A percentile compares a stretch with the other conserved stretches of the same genome.
Conservation (phyloP, 2,113 vertebrate species). For the Calyptommatus sinebrachiatus region DNA sequence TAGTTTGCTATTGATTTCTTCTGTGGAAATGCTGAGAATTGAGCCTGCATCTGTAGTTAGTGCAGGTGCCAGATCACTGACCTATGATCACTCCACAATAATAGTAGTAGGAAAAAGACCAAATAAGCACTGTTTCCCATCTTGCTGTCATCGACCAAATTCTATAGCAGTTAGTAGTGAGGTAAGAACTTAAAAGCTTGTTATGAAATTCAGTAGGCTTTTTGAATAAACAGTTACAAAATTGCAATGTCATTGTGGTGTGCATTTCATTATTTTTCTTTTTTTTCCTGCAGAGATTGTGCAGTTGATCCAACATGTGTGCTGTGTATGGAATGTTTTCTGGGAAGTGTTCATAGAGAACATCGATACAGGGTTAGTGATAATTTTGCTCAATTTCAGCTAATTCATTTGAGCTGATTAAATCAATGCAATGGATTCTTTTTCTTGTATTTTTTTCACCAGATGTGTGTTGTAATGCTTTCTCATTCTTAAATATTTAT, state of each 20-base stretch:
- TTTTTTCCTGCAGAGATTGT: conserved; percentile 81
- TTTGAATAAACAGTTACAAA: neutral
- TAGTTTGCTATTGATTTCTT: too few relatives aligned
- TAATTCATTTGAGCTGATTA: neutral
- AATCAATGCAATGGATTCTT: neutral
- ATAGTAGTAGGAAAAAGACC: too few relatives aligned
- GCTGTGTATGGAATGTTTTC: conserved; percentile 97
- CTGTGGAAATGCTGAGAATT: too few relatives aligned
- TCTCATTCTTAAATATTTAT: conserved; percentile 15
- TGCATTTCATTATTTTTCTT: conserved; percentile 8
- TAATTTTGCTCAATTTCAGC: neutral
- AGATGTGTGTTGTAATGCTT: neutral
- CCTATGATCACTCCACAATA: too few relatives aligned
- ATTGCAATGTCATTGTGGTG: neutral
- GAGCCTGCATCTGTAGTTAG: too few relatives aligned
- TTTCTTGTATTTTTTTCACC: too few relatives aligned
- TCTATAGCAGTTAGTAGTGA: neutral
- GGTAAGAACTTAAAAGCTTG: neutral
- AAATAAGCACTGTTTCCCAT: too few relatives aligned
- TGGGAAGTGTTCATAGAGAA: conserved; percentile 91
- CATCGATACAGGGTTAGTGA: conserved; percentile 93
- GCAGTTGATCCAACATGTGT: conserved; percentile 97
- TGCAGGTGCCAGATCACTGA: too few relatives aligned
- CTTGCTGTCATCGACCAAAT: too few relatives aligned
- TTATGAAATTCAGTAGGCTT: neutral